A percentile compares a stretch with the other conserved stretches of the same genome.
Conservation (phyloP, 2,888 invertebrate genomes). For the Palloptera scutellata region DNA sequence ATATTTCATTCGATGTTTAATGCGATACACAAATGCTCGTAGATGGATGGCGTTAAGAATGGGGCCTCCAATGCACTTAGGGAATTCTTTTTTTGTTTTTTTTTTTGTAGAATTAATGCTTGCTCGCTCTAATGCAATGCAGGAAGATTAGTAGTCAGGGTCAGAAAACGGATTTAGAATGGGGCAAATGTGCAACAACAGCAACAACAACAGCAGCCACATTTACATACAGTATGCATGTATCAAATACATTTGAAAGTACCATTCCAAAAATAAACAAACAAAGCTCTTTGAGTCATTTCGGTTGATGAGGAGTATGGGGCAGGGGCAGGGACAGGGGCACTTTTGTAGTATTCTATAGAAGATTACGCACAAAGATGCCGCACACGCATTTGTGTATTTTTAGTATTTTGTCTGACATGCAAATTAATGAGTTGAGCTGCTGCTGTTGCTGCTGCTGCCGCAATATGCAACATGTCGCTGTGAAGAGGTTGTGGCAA, state of each 20-base stretch:
- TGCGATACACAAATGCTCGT: neutral
- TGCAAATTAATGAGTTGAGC: slow-evolving; percentile 32
- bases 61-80: neutral
- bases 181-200: slow-evolving; percentile 9
- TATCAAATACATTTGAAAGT: slow-evolving; percentile 1
- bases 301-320: neutral
- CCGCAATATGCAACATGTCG: neutral
- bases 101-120: slow-evolving; percentile 11
- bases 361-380: neutral
- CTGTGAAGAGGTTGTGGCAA: neutral
- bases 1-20: slow-evolving; percentile 14
- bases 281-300: slow-evolving; percentile 1
- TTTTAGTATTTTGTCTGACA: slow-evolving; percentile 26
- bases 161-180: slow-evolving; percentile 50
- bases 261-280: slow-evolving; percentile 31
- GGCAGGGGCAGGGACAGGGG: slow-evolving; percentile 6
- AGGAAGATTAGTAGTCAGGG: slow-evolving; percentile 46
- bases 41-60: slow-evolving; percentile 13
- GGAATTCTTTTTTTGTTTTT: neutral
- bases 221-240: neutral
- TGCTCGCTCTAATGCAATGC: slow-evolving; percentile 31
- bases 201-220: neutral
- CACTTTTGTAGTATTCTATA: neutral
- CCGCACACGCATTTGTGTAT: slow-evolving; percentile 15
- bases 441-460: slow-evolving; percentile 7